Evolutionary conservation across 2,113 vertebrate species (phyloP).

Genomic region (Sialia sialis): DNA sequence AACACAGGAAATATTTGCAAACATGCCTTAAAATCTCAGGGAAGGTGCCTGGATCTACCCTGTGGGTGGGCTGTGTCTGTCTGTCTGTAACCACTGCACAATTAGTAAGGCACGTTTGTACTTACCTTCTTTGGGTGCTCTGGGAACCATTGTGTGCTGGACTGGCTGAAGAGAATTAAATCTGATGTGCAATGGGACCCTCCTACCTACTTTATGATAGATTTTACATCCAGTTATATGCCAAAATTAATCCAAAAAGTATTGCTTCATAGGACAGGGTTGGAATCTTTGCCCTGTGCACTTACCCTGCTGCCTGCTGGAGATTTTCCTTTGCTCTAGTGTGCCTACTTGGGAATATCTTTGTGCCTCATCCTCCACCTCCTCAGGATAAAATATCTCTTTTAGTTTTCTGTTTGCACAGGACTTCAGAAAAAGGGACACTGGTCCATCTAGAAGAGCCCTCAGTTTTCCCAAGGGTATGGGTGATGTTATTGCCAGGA

Average conservation of each 20-base stretch:
- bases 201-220: neutral
- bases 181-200: neutral
- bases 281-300: neutral
- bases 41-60: neutral
- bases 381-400: neutral
- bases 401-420: neutral
- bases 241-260: neutral
- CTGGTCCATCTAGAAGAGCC: neutral
- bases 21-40: neutral
- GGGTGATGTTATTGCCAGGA: neutral
- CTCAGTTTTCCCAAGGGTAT: neutral
- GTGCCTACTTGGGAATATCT: neutral
- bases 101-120: neutral
- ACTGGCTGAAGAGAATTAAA: neutral
- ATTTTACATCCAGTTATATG: neutral
- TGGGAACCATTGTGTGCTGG: neutral
- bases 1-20: neutral
- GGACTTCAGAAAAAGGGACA: neutral
- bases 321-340: neutral
- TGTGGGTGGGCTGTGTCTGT: neutral
- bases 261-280: neutral
- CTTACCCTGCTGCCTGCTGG: fast-evolving
- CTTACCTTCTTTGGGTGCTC: neutral
- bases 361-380: neutral
- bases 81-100: fast-evolving